A percentile compares a stretch with the other conserved stretches of the same genome.
These are phyloP conservation scores for Elmis aenea DNA, from an alignment of 2,888 invertebrate species.

Conservation along the genomic window DNA sequence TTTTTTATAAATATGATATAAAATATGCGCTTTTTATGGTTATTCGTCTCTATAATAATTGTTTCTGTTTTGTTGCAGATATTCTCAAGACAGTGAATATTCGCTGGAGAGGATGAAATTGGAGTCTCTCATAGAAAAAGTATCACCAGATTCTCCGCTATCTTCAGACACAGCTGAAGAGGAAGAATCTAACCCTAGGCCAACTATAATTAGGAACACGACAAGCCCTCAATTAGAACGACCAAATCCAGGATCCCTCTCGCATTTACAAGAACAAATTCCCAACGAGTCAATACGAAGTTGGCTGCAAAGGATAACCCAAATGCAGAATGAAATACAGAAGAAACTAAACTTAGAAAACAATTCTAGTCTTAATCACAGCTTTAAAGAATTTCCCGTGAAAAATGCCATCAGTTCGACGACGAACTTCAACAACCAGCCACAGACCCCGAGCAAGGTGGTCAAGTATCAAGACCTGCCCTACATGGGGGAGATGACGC, in stretches of 20 bases:
- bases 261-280: conserved; percentile 43
- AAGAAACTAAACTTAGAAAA: conserved; percentile 35
- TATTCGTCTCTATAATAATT: not conserved
- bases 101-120: conserved; percentile 34
- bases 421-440: conserved; percentile 31
- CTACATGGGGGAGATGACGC: conserved; percentile 88
- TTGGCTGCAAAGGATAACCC: conserved; percentile 72
- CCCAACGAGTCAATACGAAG: conserved; percentile 65
- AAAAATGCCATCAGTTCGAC: conserved; percentile 36
- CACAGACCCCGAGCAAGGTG: conserved; percentile 48
- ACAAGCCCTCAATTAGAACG: conserved; percentile 1
- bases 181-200: conserved; percentile 15
- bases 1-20: no score
- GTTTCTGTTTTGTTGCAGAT: conserved; percentile 6
- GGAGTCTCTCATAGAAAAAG: conserved; percentile 42
- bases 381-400: conserved; percentile 15
- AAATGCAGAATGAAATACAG: conserved; percentile 59
- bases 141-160: conserved; percentile 38
- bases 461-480: conserved; percentile 79
- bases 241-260: conserved; percentile 32
- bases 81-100: conserved; percentile 13
- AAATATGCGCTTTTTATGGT: no score
- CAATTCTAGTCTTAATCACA: conserved; percentile 6
- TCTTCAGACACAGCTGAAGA: conserved; percentile 34
- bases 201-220: conserved; percentile 4